Percentiles rank a stretch among this genome's conserved stretches.
Conservation (phyloP, 2,888 invertebrate genomes). For the Erebia ligea region DNA sequence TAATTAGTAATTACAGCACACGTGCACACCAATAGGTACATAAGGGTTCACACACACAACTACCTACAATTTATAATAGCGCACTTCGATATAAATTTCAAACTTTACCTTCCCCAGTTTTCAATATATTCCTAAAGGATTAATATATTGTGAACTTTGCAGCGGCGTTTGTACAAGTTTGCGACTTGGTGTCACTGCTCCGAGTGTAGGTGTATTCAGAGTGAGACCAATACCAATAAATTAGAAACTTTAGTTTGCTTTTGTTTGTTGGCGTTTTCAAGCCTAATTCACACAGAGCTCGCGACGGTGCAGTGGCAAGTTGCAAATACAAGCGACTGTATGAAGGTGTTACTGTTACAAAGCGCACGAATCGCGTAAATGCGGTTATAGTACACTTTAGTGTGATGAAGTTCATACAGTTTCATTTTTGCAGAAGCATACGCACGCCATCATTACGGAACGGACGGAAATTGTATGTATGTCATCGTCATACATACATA, state of each 20-base stretch:
- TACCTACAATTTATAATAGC: neutral
- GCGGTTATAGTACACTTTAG: too few relatives aligned
- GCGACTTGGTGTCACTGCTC: conserved; percentile 7
- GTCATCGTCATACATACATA: neutral
- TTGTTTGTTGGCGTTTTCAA: conserved; percentile 2
- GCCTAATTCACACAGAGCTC: neutral
- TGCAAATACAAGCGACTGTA: too few relatives aligned
- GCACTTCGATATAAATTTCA: conserved; percentile 1
- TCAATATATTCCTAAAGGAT: conserved; percentile 6
- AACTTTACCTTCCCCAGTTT: neutral
- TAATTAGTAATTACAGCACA: too few relatives aligned
- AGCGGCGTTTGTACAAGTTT: conserved; percentile 6
- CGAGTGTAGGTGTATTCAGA: conserved; percentile 1
- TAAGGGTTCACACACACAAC: too few relatives aligned
- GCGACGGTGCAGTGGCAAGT: neutral
- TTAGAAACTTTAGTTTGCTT: conserved; percentile 11
- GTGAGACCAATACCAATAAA: conserved; percentile 18
- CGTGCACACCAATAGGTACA: too few relatives aligned
- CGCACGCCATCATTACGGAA: neutral
- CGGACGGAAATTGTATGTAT: too few relatives aligned
- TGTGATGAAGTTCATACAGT: too few relatives aligned
- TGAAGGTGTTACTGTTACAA: too few relatives aligned
- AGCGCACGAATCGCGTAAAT: too few relatives aligned
- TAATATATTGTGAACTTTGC: conserved; percentile 14
- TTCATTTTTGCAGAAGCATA: neutral